Evolutionary conservation across 2,888 invertebrate genomes (phyloP), one percentile per base, ranked within the genome.

Genomic region (Aleiodes testaceus): DNA sequence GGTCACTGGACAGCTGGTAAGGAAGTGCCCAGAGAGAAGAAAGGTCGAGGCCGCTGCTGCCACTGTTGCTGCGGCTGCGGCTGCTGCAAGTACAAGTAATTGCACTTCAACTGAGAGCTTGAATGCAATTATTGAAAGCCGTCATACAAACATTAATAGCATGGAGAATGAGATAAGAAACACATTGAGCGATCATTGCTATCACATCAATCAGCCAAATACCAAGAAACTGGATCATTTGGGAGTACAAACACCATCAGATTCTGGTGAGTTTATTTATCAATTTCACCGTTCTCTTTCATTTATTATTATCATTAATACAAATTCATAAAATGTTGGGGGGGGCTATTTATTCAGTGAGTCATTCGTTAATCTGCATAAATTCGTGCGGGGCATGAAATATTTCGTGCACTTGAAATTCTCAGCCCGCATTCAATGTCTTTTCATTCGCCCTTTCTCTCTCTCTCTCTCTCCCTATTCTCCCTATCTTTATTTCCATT

Each of bases 231-330:
- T 92, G 75, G 93, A 93, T 83, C 90, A 90, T 80, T 91, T 94
- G 66, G 95, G 94, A 79, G 91, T 95, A 26, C 95, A 95, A 84
- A 96, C 96, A 77, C 96, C 96, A 69, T 96, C 96, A 50, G 96
- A 96, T 91, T 96, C 96, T 76, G 95, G 96, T 92, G 89, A 93
- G 93, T 91, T 50, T 49, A 50, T n/a, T 36, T 50, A 22, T 64
- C 14, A 22, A 12, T 52, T 12, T 22, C n/a, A 36, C n/a, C n/a
- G 22, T 45, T 14, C 26, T 59, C 42, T 61, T 61, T 42, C n/a
- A n/a, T 63, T 30, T 14, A 14, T 2, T 52, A 5, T 20, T 12
- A 6, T 5, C 1, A n/a, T 26, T 14, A 4, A 47, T 44, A 16
- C 5, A 47, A 16, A 26, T 44, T 11, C 53, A 44, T 73, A 11